Base-by-base conservation (phyloP, 2,113 vertebrate genomes). In the Hucho hucho region DNA sequence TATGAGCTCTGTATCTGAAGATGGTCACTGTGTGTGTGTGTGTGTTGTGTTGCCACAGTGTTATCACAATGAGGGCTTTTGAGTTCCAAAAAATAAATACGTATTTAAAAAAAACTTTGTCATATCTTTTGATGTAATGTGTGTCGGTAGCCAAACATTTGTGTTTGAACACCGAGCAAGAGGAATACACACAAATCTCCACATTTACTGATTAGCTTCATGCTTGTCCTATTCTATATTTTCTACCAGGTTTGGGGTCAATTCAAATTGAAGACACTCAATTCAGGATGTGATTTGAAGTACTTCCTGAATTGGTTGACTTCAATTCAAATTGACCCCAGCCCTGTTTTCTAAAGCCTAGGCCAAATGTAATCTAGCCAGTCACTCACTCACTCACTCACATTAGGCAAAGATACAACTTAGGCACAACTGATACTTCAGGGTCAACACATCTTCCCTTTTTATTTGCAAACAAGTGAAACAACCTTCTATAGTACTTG, bases 1-100 rank as follows among this genome's bases (percentile, higher is more conserved):
- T 76, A 73, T 24, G 69, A 75, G 77, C 86, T 81, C 85, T 78
- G 88, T 86, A 66, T 91, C 87, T 87, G 87, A 88, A 72, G 80
- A 88, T 77, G 74, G 75, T 74, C 75, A 26, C 16, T 75, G 58
- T 9, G 58, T 12, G 85, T 84, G 7, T 43, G 32, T 37, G 32
- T 37, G 81, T 89, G 86, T 81, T 79, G 82, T 88, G 77, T 79
- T 83, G 78, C 47, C 58, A 76, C 81, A 70, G 73, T 88, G 75
- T 83, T 84, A 86, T 53, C 66, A 22, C 49, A 72, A 43, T 75
- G 69, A 84, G 78, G 72, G 69, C 67, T 79, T 88, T 64, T 72
- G 78, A 49, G 43, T 46, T 69, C 37, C 47, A 69, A 65, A 64
- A 74, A 85, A 84, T 49, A 18, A 18, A 89, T 88, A 83, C 81